Base-by-base conservation (phyloP, 2,888 invertebrate species). In the Rotaria magnacalcarata region DNA sequence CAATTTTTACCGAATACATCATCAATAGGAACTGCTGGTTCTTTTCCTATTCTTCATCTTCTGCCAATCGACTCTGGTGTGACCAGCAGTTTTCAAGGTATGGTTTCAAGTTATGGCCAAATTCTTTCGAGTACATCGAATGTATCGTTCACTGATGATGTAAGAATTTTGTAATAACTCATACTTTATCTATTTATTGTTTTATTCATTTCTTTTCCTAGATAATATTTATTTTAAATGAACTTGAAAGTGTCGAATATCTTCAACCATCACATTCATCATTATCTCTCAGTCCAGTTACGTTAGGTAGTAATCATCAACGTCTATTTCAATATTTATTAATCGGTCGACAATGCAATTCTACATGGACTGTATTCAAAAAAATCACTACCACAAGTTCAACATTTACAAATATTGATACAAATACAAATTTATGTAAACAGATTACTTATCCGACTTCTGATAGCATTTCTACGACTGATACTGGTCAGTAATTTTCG, bases 241-340 rank as follows among this genome's bases (percentile, higher is more conserved):
- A 80, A 80, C n/a, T 80, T 10, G 80, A 80, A 80, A 47, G 80
- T 80, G 80, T 80, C 0, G 47, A n/a, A 47, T 80, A 47, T 47
- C n/a, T 80, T 47, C 43, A 10, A 24, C 80, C 47, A 80, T n/a
- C 80, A n/a, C 19, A 24, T 47, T 8, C 8, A 47, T 8, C 47
- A n/a, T 6, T n/a, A 47, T 43, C 14, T 47, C 3, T 80, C 24
- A n/a, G 19, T n/a, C 24, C 19, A n/a, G 19, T 80, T 24, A 47
- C 80, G 11, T 80, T 80, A 47, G 27, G 34, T 34, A 47, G 10
- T n/a, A n/a, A 4, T 80, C 21, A 24, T 10, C 6, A 47, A 47
- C 80, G 80, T 47, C 5, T 21, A 80, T 80, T 80, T 80, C 24
- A 11, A 11, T 80, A 80, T 80, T 41, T 4, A 11, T n/a, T 80